Conservation (phyloP, 2,113 vertebrate genomes). For the Clarias macrocephalus region DNA sequence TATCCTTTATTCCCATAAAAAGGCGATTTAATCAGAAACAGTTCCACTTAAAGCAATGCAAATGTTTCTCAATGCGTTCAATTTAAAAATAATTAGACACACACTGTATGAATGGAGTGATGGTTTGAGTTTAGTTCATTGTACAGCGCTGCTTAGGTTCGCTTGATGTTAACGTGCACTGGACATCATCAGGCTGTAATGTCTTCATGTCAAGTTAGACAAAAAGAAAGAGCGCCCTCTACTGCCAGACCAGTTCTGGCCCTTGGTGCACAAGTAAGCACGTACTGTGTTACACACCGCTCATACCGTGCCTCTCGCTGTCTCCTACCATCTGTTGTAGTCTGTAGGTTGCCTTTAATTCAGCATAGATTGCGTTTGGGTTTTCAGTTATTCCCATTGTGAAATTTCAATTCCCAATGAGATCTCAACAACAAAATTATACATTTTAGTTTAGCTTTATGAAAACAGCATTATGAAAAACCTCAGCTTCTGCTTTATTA, state of each 20-base stretch:
- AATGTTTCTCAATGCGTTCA: background rate
- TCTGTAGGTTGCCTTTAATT: background rate
- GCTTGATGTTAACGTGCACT: constrained; percentile 13
- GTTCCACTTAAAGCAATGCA: background rate
- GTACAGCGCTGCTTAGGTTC: constrained; percentile 20
- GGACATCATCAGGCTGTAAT: constrained; percentile 7
- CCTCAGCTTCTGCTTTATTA: constrained; percentile 17
- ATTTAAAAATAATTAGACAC: background rate
- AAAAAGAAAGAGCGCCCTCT: constrained; percentile 59
- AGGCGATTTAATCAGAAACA: constrained; percentile 12
- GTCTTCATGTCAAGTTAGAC: constrained; percentile 37
- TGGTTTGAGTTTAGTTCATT: constrained; percentile 28
- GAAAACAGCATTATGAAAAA: constrained; percentile 15
- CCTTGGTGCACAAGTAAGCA: background rate
- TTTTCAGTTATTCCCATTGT: constrained; percentile 11
- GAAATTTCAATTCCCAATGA: background rate
- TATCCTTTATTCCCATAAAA: background rate
- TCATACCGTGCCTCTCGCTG: background rate
- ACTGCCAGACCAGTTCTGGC: constrained; percentile 45
- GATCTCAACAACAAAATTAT: constrained; percentile 9
- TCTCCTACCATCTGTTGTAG: background rate
- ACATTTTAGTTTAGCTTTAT: constrained; percentile 7
- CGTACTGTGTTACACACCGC: background rate
- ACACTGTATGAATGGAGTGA: no score
- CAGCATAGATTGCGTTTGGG: constrained; percentile 5